Percentiles rank a stretch among this genome's conserved stretches.
Conservation (phyloP, 2,888 invertebrate species). For the Adela reaumurella region DNA sequence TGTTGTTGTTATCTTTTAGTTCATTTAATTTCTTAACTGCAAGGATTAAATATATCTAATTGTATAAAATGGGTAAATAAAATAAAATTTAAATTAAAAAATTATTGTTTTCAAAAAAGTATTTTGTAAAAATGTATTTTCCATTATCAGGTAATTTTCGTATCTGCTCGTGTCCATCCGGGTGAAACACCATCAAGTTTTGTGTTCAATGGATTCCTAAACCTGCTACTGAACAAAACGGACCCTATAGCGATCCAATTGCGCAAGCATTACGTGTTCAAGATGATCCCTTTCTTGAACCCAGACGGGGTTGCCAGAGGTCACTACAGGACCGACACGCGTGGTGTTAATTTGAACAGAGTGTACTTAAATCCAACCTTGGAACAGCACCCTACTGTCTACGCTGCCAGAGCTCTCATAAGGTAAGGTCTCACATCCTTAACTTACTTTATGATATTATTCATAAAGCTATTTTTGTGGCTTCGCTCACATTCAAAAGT, state of each 20-base stretch:
- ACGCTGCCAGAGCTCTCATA: conserved; percentile 75
- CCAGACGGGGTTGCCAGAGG: conserved; percentile 88
- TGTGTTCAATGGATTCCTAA: conserved; percentile 85
- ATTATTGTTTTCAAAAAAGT: too few species aligned
- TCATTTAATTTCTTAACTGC: too few species aligned
- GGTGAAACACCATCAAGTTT: conserved; percentile 90
- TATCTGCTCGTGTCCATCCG: conserved; percentile 88
- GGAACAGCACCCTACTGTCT: conserved; percentile 76
- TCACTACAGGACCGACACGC: conserved; percentile 81
- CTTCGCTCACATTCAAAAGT: too few species aligned
- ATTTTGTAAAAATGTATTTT: conserved; percentile 2
- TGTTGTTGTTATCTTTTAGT: too few species aligned
- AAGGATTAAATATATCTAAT: too few species aligned
- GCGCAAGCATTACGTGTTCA: conserved; percentile 78
- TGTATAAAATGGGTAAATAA: too few species aligned
- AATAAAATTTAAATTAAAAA: too few species aligned
- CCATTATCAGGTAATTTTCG: conserved; percentile 65
- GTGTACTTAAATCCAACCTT: conserved; percentile 78
- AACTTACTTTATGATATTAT: conserved; percentile 1
- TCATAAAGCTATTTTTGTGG: too few species aligned
- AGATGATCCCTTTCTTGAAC: conserved; percentile 86
- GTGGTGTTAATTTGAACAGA: conserved; percentile 85
- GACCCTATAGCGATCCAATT: conserved; percentile 73
- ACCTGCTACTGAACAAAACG: conserved; percentile 68
- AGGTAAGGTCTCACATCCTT: conserved; percentile 41